These are phyloP conservation scores for Rhagoletis zephyria DNA, from an alignment of 1,140 invertebrate genomes.

Conservation along the genomic window DNA sequence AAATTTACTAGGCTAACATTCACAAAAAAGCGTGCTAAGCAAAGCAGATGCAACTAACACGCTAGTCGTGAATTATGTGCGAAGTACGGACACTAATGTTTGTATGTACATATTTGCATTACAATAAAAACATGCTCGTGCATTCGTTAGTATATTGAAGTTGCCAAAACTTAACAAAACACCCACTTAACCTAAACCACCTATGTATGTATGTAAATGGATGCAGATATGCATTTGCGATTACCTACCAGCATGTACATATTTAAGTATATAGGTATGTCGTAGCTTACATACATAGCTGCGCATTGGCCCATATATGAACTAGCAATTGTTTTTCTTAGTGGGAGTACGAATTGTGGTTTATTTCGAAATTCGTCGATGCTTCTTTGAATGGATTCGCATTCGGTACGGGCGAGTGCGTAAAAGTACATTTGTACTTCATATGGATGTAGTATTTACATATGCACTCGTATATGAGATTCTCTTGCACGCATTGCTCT, in stretches of 20 bases:
- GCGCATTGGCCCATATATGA: neutral
- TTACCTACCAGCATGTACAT: neutral
- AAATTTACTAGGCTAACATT: neutral
- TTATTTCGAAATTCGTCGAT: slow-evolving; percentile 29
- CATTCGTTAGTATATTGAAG: slow-evolving; percentile 11
- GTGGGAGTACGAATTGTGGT: neutral
- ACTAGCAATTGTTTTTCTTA: neutral
- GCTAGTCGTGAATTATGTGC: slow-evolving; percentile 27
- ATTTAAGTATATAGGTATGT: neutral
- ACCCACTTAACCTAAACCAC: neutral
- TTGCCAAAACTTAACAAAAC: neutral
- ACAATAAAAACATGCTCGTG: slow-evolving; percentile 1
- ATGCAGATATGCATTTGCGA: neutral
- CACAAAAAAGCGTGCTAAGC: neutral
- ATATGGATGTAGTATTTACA: neutral
- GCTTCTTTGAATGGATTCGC: slow-evolving; percentile 15
- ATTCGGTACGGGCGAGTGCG: slow-evolving; percentile 31
- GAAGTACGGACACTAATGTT: neutral
- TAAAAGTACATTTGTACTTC: neutral
- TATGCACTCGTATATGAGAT: neutral
- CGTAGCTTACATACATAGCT: no score
- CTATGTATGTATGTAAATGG: neutral
- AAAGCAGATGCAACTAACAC: neutral
- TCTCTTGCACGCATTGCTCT: slow-evolving; percentile 19
- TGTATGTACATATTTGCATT: neutral